A percentile compares a stretch with the other conserved stretches of the same genome.
These are phyloP conservation scores for Alloscopus bannaensis DNA, from an alignment of 2,888 invertebrate species.

Conservation along the genomic window DNA sequence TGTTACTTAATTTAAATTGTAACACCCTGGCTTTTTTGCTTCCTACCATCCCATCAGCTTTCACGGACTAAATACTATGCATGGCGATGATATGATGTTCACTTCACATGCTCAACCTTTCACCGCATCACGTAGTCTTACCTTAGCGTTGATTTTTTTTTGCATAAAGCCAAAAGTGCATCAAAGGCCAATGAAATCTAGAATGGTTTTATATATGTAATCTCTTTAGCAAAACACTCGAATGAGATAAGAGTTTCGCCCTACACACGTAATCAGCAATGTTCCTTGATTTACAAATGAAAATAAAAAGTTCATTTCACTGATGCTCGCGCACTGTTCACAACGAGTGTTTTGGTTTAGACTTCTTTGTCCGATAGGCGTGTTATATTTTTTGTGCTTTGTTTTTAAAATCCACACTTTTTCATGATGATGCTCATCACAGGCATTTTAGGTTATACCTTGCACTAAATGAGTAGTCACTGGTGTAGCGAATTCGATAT, in stretches of 20 bases:
- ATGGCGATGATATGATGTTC: conserved; percentile 18
- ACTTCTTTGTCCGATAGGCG: background rate
- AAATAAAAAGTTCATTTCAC: background rate
- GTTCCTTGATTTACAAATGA: conserved; percentile 1
- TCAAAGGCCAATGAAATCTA: conserved; percentile 6
- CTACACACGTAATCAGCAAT: conserved; percentile 18
- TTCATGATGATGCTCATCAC: background rate
- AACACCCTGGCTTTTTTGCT: too few species aligned
- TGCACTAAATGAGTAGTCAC: background rate
- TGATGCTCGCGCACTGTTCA: background rate
- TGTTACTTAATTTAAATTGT: conserved; percentile 17
- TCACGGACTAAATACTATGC: conserved; percentile 53
- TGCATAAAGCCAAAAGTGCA: background rate
- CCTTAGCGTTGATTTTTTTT: too few species aligned
- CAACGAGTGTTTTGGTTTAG: background rate
- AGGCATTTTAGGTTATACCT: background rate
- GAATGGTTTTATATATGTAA: background rate
- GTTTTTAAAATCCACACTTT: background rate
- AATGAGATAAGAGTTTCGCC: conserved; percentile 11
- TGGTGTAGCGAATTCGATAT: background rate
- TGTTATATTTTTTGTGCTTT: background rate
- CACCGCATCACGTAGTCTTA: conserved; percentile 2
- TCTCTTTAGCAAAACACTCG: background rate
- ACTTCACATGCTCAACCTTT: background rate
- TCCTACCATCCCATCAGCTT: conserved; percentile 11